Evolutionary conservation across 1,140 invertebrate genomes (phyloP).

Genomic region (Myzus persicae): DNA sequence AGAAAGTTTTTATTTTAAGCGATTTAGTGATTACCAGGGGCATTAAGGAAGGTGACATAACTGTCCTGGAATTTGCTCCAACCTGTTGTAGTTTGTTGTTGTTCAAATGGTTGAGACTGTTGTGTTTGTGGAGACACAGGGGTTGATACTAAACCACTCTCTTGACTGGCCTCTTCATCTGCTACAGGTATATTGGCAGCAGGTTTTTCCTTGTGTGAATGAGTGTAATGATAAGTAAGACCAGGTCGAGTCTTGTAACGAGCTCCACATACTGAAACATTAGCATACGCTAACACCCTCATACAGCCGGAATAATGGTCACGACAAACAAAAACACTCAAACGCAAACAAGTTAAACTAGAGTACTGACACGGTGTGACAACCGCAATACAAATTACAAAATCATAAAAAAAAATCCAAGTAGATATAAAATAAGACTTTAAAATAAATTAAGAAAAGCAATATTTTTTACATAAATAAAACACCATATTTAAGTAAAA

Average conservation of each 20-base stretch:
- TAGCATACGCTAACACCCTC: conserved; percentile 55
- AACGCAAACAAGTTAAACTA: conserved; percentile 47
- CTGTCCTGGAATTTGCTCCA: conserved; percentile 72
- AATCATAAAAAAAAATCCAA: conserved; percentile 46
- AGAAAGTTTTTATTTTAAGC: conserved; percentile 35
- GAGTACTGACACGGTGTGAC: conserved; percentile 21
- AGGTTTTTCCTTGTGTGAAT: conserved; percentile 85
- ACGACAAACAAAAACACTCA: conserved; percentile 54
- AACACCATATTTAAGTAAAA: conserved; percentile 25
- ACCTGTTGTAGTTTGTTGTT: conserved; percentile 60
- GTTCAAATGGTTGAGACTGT: conserved; percentile 41
- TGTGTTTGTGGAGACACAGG: conserved; percentile 63
- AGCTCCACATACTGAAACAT: conserved; percentile 85
- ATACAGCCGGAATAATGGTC: conserved; percentile 48
- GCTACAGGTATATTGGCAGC: conserved; percentile 62
- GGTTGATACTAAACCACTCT: conserved; percentile 61
- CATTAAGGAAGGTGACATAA: conserved; percentile 75
- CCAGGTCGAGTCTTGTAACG: conserved; percentile 97
- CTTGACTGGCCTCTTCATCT: conserved; percentile 61
- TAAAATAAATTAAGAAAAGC: conserved; percentile 30
- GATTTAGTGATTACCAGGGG: conserved; percentile 63
- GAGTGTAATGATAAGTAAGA: conserved; percentile 95
- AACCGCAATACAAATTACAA: conserved; percentile 46
- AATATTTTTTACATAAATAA: conserved; percentile 39
- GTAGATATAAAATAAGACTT: conserved; percentile 26